phyloP scores from a whole-genome alignment of 2,888 invertebrate species.

The Cheilosia impressa region DNA sequence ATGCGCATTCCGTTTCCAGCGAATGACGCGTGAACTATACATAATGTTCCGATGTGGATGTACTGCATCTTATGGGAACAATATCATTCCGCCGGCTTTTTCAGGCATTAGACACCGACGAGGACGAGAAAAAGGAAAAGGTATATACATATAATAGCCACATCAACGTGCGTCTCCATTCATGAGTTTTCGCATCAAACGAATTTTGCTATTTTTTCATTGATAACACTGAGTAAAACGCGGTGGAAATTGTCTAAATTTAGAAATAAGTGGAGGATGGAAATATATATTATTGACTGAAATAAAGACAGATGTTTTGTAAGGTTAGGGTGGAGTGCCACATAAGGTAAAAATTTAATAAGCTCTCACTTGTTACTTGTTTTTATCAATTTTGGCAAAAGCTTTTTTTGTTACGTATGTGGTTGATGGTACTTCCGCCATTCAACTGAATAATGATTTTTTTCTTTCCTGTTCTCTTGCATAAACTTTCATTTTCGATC shows the following conservation, averaged over 20 bases:
- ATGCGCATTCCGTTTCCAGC: conserved; percentile 20
- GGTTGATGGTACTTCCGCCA: too few relatives aligned
- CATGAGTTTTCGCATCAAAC: conserved; percentile 24
- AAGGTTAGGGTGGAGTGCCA: too few relatives aligned
- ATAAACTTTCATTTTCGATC: too few relatives aligned
- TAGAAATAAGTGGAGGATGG: conserved; percentile 25
- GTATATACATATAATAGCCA: too few relatives aligned
- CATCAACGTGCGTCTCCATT: conserved; percentile 19
- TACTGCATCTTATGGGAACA: conserved; percentile 17
- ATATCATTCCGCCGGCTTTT: conserved; percentile 29
- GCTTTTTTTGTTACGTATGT: too few relatives aligned
- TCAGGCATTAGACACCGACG: conserved; percentile 1
- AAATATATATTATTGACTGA: not conserved
- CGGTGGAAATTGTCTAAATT: conserved; percentile 21
- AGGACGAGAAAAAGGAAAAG: conserved; percentile 3
- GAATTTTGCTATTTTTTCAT: conserved; percentile 26
- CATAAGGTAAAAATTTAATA: too few relatives aligned
- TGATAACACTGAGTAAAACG: conserved; percentile 8
- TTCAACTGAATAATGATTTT: too few relatives aligned
- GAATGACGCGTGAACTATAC: conserved; percentile 16
- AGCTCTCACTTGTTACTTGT: too few relatives aligned
- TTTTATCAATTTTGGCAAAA: too few relatives aligned
- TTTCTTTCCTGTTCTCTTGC: too few relatives aligned
- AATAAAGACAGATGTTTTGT: not conserved
- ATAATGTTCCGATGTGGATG: conserved; percentile 2